Evolutionary conservation across 2,888 invertebrate species (phyloP).

Genomic region (Halictus quadricinctus): DNA sequence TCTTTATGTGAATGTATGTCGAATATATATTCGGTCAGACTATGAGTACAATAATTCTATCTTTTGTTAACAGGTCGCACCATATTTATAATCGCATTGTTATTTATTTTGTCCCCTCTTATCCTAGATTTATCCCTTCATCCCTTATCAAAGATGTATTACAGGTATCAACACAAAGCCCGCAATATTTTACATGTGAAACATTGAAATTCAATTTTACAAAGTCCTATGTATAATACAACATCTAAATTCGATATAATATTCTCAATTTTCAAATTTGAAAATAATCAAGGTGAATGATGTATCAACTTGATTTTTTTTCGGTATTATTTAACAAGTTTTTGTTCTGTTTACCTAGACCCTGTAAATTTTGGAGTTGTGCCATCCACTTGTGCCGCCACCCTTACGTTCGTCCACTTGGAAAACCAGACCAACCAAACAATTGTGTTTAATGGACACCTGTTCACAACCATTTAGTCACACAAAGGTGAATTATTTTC

Average conservation of each 20-base stretch:
- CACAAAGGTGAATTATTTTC: neutral
- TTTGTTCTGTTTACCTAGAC: neutral
- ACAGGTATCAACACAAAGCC: conserved; percentile 5
- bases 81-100: neutral
- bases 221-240: neutral
- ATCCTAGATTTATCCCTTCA: neutral
- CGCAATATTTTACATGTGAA: neutral
- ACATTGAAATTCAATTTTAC: neutral
- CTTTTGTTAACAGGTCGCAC: neutral
- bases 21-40: neutral
- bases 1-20: neutral
- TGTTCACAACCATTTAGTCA: conserved; percentile 1
- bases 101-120: neutral
- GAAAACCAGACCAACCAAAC: neutral
- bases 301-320: neutral
- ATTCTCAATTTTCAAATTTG: neutral
- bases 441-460: conserved; percentile 6
- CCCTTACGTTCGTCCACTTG: neutral
- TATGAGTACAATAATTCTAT: neutral
- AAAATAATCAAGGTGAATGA: neutral
- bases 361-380: neutral
- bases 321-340: neutral
- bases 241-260: neutral
- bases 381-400: neutral
- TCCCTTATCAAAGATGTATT: neutral